Base-by-base conservation (phyloP, 2,888 invertebrate species). In the Terebella lapidaria region DNA sequence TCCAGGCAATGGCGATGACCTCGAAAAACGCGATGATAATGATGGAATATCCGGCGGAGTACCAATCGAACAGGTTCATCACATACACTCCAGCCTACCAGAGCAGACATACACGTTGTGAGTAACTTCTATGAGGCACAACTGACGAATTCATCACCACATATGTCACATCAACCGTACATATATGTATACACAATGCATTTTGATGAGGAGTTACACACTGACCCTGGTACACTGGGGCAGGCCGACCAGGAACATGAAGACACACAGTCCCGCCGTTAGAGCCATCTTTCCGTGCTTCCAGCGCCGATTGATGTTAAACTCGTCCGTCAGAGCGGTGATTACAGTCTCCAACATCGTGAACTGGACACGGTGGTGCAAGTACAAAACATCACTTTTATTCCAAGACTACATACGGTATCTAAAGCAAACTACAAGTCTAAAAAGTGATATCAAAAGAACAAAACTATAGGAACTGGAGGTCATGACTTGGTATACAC, bases 61-160 rank as follows among this genome's bases (percentile, higher is more conserved):
- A 76, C 69, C 71, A 72, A 57, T 77, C 74, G 57, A 76, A 72
- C 60, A 77, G 61, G 1, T 72, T 72, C 63, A 76, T 59, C 18
- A 77, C 68, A 49, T 70, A 73, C 30, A 75, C 72, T n/a, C 77
- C 77, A 29, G 74, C 74, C 77, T 77, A 65, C 15, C 55, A 42
- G 29, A 28, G 28, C n/a, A 27, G 22, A 1, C 10, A 35, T 35
- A 35, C 10, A 15, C 18, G 35, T 15, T 35, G n/a, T n/a, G n/a
- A n/a, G n/a, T n/a, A n/a, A n/a, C n/a, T n/a, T n/a, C n/a, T n/a
- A n/a, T n/a, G n/a, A n/a, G n/a, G n/a, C n/a, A n/a, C n/a, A n/a
- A n/a, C n/a, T n/a, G n/a, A n/a, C n/a, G n/a, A n/a, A n/a, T n/a
- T n/a, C n/a, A n/a, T n/a, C 35, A 35, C 10, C 18, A 35, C 35